These are phyloP conservation scores for Oryzias woworae DNA, from an alignment of 2,113 vertebrate species.

Conservation along the genomic window DNA sequence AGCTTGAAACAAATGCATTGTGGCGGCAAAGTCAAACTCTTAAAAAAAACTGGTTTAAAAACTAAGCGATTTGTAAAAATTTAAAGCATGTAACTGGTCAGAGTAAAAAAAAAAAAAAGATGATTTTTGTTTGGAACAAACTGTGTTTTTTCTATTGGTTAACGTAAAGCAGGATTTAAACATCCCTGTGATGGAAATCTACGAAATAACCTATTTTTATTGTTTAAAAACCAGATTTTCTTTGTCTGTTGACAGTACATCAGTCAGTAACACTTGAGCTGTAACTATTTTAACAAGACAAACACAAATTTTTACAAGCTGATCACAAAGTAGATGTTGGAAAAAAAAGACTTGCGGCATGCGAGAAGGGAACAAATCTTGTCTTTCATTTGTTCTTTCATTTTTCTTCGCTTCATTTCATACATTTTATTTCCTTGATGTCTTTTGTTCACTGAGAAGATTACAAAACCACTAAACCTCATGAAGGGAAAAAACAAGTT, in stretches of 20 bases:
- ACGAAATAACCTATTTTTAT: no score
- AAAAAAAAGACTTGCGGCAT: conserved; percentile 54
- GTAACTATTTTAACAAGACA: conserved; percentile 37
- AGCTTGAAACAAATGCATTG: conserved; percentile 10
- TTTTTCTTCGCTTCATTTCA: conserved; percentile 1
- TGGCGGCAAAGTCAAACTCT: not conserved
- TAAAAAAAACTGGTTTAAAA: not conserved
- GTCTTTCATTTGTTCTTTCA: conserved; percentile 31
- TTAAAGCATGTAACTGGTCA: no score
- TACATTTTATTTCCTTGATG: conserved; percentile 24
- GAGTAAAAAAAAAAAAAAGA: no score
- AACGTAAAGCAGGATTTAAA: no score
- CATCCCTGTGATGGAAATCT: no score
- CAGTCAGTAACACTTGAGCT: conserved; percentile 32
- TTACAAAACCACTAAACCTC: conserved; percentile 61
- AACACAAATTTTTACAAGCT: conserved; percentile 39
- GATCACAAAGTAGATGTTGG: conserved; percentile 34
- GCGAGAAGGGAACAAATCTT: conserved; percentile 26
- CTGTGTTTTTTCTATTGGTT: no score
- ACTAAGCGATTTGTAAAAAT: no score
- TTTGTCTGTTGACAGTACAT: conserved; percentile 18
- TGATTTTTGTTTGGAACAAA: no score
- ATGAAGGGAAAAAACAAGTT: conserved; percentile 57
- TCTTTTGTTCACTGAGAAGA: conserved; percentile 35
- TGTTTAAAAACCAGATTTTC: not conserved